phyloP scores from a whole-genome alignment of 2,888 invertebrate species.

The Melipona bicolor region DNA sequence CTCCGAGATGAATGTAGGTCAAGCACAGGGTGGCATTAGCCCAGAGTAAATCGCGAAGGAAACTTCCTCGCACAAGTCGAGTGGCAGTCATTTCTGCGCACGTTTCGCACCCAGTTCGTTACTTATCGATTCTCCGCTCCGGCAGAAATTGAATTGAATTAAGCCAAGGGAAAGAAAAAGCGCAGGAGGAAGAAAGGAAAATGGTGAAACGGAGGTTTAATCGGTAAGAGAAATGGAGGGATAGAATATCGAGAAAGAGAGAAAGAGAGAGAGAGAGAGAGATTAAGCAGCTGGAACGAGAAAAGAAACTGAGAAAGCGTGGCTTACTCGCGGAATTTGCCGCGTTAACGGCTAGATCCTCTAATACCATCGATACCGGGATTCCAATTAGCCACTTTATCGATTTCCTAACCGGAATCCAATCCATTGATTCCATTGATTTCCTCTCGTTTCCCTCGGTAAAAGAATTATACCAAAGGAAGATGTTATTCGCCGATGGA shows the following conservation, averaged over 20 bases:
- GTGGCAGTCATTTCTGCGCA: conserved; percentile 15
- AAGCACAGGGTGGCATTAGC: conserved; percentile 53
- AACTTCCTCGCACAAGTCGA: conserved; percentile 1
- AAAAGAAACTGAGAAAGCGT: conserved; percentile 4
- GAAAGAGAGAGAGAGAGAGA: neutral
- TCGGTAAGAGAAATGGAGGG: no score
- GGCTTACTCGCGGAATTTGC: conserved; percentile 50
- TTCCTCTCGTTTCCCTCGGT: neutral
- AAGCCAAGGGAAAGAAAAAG: conserved; percentile 7
- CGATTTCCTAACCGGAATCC: conserved; percentile 60
- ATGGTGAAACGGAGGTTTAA: neutral
- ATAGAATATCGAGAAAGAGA: no score
- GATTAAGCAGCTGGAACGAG: neutral
- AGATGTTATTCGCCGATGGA: neutral
- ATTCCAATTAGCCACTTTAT: conserved; percentile 65
- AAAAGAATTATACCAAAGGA: neutral
- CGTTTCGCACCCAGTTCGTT: conserved; percentile 23
- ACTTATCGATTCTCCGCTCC: conserved; percentile 46
- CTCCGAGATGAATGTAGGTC: conserved; percentile 43
- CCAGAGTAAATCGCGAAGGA: conserved; percentile 7
- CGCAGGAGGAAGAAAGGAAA: neutral
- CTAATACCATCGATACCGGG: conserved; percentile 60
- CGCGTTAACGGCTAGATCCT: conserved; percentile 42
- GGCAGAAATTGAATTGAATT: conserved; percentile 47
- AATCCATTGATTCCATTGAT: conserved; percentile 27